phyloP scores from a whole-genome alignment of 2,113 vertebrate species.

The Syngnathus scovelli region DNA sequence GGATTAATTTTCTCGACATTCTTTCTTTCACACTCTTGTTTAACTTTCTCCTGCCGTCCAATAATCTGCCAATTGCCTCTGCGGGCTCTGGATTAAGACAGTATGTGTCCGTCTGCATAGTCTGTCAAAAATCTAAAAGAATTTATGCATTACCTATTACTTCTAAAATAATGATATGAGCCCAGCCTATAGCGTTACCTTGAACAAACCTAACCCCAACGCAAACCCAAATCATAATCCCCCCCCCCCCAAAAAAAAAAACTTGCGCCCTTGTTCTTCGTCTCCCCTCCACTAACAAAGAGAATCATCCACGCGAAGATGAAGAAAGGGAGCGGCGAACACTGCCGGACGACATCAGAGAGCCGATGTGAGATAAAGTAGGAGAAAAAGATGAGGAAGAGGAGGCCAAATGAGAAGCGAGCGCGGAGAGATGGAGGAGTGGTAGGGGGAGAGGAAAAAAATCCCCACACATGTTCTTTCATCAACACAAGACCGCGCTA shows the following conservation, averaged over 20 bases:
- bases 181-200: too few species aligned
- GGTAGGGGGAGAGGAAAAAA: slow-evolving; percentile 19
- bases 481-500: slow-evolving; percentile 59
- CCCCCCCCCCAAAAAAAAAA: neutral
- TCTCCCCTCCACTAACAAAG: slow-evolving; percentile 29
- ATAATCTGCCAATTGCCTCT: neutral
- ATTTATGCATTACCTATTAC: too few species aligned
- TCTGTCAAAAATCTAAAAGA: neutral
- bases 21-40: slow-evolving; percentile 1
- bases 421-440: slow-evolving; percentile 29
- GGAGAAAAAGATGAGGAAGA: slow-evolving; percentile 9
- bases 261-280: neutral
- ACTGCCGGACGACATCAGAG: slow-evolving; percentile 45
- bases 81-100: neutral
- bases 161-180: too few species aligned
- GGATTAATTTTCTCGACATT: neutral
- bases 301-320: slow-evolving; percentile 20
- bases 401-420: slow-evolving; percentile 35
- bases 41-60: neutral
- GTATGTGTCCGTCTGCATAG: neutral
- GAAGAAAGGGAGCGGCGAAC: slow-evolving; percentile 8
- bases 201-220: neutral
- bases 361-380: slow-evolving; percentile 33
- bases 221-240: neutral
- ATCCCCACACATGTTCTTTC: slow-evolving; percentile 36